Base-by-base conservation (phyloP, 2,888 invertebrate species). In the Acleris literana region DNA sequence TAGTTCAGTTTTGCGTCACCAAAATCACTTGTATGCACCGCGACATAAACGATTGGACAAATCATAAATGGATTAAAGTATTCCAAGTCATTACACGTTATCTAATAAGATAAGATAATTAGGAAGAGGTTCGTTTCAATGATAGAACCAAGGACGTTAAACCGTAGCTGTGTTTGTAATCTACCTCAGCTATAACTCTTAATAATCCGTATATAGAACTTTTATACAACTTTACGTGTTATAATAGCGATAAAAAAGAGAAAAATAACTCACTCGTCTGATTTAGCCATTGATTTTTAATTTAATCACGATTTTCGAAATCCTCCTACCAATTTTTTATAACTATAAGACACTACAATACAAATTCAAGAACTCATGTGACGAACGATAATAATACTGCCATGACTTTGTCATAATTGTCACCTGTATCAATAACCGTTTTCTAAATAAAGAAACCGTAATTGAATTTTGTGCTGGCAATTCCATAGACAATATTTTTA, bases 21-120 rank as follows among this genome's bases (percentile, higher is more conserved):
- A 39, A 39, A 60, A 55, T 65, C 48, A 57, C 39, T 25, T 44
- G 17, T 44, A 44, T 53, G 51, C 46, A 61, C 43, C 46, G 13
- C 39, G 39, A 25, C 29, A 39, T 11, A 43, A 62, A 66, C 62
- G 56, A 62, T 66, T 57, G 62, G 61, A 57, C 25, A 66, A 62
- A 66, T 62, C 66, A 57, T 62, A 66, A 66, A 66, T 39, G 57
- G 61, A 62, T 66, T 53, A 62, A 66, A 62, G 39, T 57, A 66
- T 66, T 57, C 62, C 52, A 46, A 66, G 65, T 66, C 61, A 55
- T 64, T 56, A 61, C 52, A 56, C 44, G 52, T 52, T 66, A 62
- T 62, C 66, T 53, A 62, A 66, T 66, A 57, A 66, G 65, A 65
- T 60, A 60, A 60, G 65, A 57, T 62, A 62, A 53, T 66, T 66